Conservation (phyloP, 2,888 invertebrate species). For the Eupeodes luniger region DNA sequence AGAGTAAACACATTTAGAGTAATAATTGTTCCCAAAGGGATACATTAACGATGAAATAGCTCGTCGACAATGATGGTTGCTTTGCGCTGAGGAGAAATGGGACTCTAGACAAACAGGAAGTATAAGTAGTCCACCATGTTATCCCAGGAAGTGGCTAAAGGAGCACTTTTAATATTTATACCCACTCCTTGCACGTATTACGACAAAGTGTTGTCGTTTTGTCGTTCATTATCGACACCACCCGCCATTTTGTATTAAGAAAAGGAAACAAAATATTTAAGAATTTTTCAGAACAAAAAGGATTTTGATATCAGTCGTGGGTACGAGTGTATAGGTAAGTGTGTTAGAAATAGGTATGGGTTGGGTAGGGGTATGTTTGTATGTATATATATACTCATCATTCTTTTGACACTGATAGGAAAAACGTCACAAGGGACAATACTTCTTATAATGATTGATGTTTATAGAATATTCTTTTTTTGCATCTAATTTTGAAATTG, state of each 20-base stretch:
- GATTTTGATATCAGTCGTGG: conserved; percentile 63
- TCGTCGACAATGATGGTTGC: conserved; percentile 38
- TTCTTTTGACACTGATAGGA: conserved; percentile 21
- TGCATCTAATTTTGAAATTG: background rate
- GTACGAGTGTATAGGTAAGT: background rate
- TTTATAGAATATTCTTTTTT: background rate
- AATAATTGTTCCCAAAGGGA: conserved; percentile 77
- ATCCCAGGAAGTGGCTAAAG: conserved; percentile 37
- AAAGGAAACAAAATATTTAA: conserved; percentile 29
- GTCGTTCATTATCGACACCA: background rate
- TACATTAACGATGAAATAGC: conserved; percentile 70
- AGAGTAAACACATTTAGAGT: conserved; percentile 75
- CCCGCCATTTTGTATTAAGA: background rate
- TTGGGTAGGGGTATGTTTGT: conserved; percentile 15
- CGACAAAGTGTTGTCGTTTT: conserved; percentile 5
- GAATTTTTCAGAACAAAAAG: conserved; percentile 58
- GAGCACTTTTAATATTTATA: conserved; percentile 55
- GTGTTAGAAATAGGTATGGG: no score
- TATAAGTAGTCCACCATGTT: background rate
- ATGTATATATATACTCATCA: conserved; percentile 37
- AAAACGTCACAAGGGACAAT: background rate
- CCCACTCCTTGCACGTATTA: background rate
- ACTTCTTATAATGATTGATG: conserved; percentile 18
- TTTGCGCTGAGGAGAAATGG: background rate
- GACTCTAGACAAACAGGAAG: conserved; percentile 1